Evolutionary conservation across 2,113 vertebrate genomes (phyloP), one percentile per base, ranked within the genome.

Genomic region (Genyomyrus donnyi): DNA sequence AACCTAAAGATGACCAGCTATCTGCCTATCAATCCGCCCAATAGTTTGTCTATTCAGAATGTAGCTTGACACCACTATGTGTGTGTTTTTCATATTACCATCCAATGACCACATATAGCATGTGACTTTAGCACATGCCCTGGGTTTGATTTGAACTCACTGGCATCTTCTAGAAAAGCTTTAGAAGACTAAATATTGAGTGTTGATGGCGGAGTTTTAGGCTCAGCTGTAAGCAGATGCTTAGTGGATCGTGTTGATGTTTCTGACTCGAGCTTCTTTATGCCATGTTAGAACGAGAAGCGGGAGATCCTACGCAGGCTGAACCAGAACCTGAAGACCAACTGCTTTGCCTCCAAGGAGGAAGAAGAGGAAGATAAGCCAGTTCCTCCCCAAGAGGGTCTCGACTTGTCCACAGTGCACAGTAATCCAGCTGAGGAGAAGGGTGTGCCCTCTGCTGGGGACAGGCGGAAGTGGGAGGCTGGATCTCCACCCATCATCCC

Each of bases 391-490:
- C 52, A 90, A 48, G 74, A 46, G 42, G 89, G 86, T 70, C 90
- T 91, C 92, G 92, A 87, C 89, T 7, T 92, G 90, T 6, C 85
- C 13, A 39, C 91, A 88, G 92, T 92, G 77, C 89, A 90, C 56
- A 85, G 87, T 66, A 93, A 93, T 92, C 3, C 88, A 3, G 17
- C 92, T 31, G 91, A 94, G 10, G 94, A 94, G 88, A 93, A 91
- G 88, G 94, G 93, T 45, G 91, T 92, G 0, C 88, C 93, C 0
- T 90, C 93, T 92, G 93, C 90, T 92, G 96, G 93, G 56, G 98
- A 99, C 93, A 95, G 98, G 77, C 98, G 95, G 93, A 98, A 97
- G 86, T 99, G 98, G 98, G 96, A 97, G 88, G 92, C 96, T 0
- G 96, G 95, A 48, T 90, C 94, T 91, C 96, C 96, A 1, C 92